phyloP scores from a whole-genome alignment of 2,113 vertebrate species.

The Engraulis encrasicolus region DNA sequence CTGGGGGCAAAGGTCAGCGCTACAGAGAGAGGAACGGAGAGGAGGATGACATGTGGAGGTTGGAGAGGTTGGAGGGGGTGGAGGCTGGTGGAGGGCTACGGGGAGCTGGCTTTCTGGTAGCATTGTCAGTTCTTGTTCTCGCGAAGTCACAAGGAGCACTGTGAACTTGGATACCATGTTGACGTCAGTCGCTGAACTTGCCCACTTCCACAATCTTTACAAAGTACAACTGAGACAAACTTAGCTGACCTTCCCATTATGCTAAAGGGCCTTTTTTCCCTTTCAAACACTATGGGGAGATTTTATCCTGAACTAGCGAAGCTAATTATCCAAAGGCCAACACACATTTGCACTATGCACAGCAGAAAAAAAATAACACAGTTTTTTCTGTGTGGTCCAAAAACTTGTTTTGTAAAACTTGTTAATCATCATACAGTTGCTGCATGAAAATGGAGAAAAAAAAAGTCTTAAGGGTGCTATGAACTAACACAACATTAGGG shows the following conservation, averaged over 20 bases:
- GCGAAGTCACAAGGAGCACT: not conserved
- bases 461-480: no score
- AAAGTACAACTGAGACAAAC: not conserved
- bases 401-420: not conserved
- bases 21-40: slow-evolving; percentile 33
- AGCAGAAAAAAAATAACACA: not conserved
- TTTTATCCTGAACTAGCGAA: not conserved
- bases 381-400: not conserved
- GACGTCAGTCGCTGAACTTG: not conserved
- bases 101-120: not conserved
- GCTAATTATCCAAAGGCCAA: not conserved
- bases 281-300: not conserved
- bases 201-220: not conserved
- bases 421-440: no score
- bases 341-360: not conserved
- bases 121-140: not conserved
- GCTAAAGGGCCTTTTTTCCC: not conserved
- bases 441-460: no score
- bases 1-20: slow-evolving; percentile 61
- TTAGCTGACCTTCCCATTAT: not conserved
- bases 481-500: no score
- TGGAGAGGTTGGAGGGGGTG: no score
- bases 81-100: not conserved
- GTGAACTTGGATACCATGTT: not conserved
- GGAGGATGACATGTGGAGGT: not conserved